Evolutionary conservation across 2,113 vertebrate species (phyloP), one percentile per base, ranked within the genome.

Genomic region (Gallinago undulata): DNA sequence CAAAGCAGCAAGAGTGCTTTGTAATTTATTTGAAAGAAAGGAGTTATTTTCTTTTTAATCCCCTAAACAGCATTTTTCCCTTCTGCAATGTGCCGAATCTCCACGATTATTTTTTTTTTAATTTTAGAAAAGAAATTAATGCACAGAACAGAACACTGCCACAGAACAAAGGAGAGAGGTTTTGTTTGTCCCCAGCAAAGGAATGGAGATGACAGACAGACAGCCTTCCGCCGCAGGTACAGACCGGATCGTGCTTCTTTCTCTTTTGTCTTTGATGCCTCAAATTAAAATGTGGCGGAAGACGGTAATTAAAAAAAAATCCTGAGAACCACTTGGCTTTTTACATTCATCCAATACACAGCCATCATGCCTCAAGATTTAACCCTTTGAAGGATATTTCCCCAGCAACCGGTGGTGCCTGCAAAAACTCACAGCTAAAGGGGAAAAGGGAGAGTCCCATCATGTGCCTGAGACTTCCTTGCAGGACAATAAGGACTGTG

Each of bases 21-120:
- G 96, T 94, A 91, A 95, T 96, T 85, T 70, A 60, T 84, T 91
- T 96, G 93, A 94, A 95, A 96, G 93, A 91, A 95, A 90, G 23
- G 60, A 68, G 59, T 45, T 45, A 48, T 90, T 95, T 95, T 84
- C 83, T 81, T 96, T 95, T 95, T 95, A 96, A 96, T 97, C 95
- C 95, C 78, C 84, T 85, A 89, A 96, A 77, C 64, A 66, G 64
- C 72, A 2, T 33, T 77, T 62, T 31, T 7, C 41, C 59, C 8
- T 86, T 94, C 84, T 56, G 73, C 82, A 11, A 70, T 4, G 47
- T n/a, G 85, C 72, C 85, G 48, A 48, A 93, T 89, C 85, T 25
- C 39, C 0, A 6, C 1, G 87, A 92, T 76, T 53, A 30, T 28
- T 53, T 27, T 53, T 37, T 45, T 51, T 50, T 55, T 7, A 14